Percentiles rank a stretch among this genome's conserved stretches.
Conservation (phyloP, 2,797 vertebrate species). For the Oreochromis mossambicus region DNA sequence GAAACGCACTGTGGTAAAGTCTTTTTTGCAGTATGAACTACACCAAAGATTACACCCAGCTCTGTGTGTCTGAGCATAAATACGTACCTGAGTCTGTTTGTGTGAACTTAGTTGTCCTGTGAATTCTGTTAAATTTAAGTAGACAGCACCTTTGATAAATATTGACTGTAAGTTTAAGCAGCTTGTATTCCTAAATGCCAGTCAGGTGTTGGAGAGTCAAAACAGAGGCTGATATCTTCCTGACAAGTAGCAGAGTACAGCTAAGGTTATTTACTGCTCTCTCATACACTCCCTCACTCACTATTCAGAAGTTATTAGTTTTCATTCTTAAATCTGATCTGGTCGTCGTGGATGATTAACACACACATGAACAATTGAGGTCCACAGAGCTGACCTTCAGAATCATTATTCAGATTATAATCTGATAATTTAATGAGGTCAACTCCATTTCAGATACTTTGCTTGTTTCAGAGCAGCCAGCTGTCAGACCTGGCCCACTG, state of each 20-base stretch:
- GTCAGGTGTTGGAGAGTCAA: background rate
- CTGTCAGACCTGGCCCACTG: background rate
- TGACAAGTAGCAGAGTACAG: background rate
- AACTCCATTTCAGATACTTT: background rate
- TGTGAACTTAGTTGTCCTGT: background rate
- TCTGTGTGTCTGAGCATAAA: background rate
- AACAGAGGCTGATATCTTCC: background rate
- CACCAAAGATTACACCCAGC: background rate
- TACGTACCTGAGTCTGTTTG: background rate
- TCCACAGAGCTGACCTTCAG: background rate
- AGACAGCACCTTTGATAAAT: background rate
- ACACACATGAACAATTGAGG: background rate
- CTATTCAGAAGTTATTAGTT: background rate
- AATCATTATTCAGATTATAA: background rate
- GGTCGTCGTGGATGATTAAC: background rate
- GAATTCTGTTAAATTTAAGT: background rate
- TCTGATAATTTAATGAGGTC: background rate
- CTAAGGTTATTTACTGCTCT: background rate
- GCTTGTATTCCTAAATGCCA: background rate
- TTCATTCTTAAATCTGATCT: background rate
- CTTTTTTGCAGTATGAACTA: background rate
- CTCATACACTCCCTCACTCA: background rate
- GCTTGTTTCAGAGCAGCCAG: background rate
- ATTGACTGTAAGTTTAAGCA: background rate
- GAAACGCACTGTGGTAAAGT: background rate